Conservation (phyloP, 1,140 invertebrate species). For the Ephestia elutella region DNA sequence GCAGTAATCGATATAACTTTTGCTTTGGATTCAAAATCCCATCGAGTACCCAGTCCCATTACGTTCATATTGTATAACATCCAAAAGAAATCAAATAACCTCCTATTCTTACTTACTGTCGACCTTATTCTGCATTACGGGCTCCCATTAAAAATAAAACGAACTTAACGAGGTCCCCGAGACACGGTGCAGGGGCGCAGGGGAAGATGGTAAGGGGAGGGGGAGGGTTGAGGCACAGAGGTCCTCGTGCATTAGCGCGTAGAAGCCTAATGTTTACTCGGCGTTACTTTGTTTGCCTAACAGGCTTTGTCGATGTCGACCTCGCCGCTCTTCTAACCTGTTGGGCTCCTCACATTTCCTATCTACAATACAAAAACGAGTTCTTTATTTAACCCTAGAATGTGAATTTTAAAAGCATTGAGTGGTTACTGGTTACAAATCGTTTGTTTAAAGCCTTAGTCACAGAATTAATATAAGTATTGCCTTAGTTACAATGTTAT, state of each 20-base stretch:
- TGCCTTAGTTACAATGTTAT: background rate
- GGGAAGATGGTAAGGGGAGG: background rate
- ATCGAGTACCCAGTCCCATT: no score
- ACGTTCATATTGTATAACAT: no score
- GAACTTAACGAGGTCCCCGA: slow-evolving; percentile 9
- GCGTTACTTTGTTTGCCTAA: slow-evolving; percentile 39
- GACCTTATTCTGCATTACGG: slow-evolving; percentile 4
- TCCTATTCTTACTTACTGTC: background rate
- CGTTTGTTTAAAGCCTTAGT: no score
- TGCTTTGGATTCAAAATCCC: no score
- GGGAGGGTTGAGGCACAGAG: slow-evolving; percentile 5
- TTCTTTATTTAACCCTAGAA: slow-evolving; percentile 15
- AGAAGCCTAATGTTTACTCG: slow-evolving; percentile 42
- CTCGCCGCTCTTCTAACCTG: slow-evolving; percentile 33
- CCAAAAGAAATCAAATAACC: background rate
- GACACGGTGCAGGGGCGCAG: background rate
- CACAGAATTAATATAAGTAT: background rate
- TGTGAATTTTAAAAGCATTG: no score
- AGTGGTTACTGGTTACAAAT: no score
- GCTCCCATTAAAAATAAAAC: slow-evolving; percentile 11
- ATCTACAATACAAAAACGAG: slow-evolving; percentile 1
- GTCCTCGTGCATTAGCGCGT: slow-evolving; percentile 41
- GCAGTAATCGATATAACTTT: no score
- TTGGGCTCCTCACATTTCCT: slow-evolving; percentile 24
- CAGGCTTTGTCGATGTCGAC: slow-evolving; percentile 30